A percentile compares a stretch with the other conserved stretches of the same genome.
phyloP scores from a whole-genome alignment of 2,888 invertebrate genomes.

The Erynnis tages region DNA sequence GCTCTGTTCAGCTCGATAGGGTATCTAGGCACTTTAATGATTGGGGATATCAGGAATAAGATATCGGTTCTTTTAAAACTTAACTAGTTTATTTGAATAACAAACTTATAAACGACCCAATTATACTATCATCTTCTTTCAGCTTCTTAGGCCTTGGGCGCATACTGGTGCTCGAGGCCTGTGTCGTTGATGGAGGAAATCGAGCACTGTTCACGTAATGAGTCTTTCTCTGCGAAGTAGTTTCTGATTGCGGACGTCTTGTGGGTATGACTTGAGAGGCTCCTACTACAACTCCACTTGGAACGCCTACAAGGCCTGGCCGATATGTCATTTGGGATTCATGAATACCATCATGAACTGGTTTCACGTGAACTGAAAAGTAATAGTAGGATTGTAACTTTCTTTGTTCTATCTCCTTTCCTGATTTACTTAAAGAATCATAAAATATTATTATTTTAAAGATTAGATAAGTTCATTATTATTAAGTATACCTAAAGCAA shows the following conservation, averaged over 20 bases:
- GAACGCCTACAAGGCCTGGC: conserved; percentile 60
- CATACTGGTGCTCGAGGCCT: conserved; percentile 26
- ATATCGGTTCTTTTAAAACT: conserved; percentile 10
- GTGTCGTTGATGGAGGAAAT: conserved; percentile 36
- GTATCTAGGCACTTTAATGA: conserved; percentile 20
- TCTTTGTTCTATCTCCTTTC: too few relatives aligned
- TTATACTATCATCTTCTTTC: conserved; percentile 43
- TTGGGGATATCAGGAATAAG: conserved; percentile 9
- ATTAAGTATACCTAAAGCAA: too few relatives aligned
- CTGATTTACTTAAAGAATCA: too few relatives aligned
- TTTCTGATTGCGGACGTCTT: conserved; percentile 32
- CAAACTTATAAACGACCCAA: conserved; percentile 68
- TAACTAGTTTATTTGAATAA: conserved; percentile 55
- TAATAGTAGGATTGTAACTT: too few relatives aligned
- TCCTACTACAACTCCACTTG: conserved; percentile 57
- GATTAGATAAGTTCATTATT: too few relatives aligned
- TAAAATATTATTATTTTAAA: too few relatives aligned
- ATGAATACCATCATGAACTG: conserved; percentile 57
- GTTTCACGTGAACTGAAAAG: conserved; percentile 61
- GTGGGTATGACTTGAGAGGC: conserved; percentile 51
- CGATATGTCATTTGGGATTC: conserved; percentile 48
- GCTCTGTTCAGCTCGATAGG: conserved; percentile 26
- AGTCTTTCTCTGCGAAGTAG: conserved; percentile 30
- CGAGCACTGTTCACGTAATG: conserved; percentile 27
- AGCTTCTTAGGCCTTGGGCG: conserved; percentile 43